Evolutionary conservation across 2,888 invertebrate genomes (phyloP).

Genomic region (Gryllus longicercus): DNA sequence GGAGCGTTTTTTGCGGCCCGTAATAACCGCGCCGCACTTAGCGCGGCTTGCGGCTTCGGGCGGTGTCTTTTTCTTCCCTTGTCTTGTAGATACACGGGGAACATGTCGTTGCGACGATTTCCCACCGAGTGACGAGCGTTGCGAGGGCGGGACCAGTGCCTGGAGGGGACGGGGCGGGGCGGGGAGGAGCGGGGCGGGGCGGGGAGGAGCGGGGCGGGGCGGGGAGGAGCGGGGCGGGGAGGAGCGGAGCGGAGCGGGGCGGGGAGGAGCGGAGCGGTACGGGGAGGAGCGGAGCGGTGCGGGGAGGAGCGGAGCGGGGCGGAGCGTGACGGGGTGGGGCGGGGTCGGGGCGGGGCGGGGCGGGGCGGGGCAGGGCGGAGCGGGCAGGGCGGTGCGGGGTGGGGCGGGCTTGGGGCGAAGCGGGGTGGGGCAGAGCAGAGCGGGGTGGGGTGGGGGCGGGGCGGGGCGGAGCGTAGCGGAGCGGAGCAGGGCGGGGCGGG

Average conservation of each 20-base stretch:
- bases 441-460: not conserved
- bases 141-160: too few relatives aligned
- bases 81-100: conserved; percentile 17
- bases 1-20: not conserved
- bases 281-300: accelerated
- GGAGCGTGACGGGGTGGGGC: not conserved
- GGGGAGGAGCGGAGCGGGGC: not conserved
- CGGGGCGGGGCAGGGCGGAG: not conserved
- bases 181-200: not conserved
- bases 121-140: not conserved
- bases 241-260: not conserved
- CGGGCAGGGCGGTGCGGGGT: not conserved
- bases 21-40: conserved; percentile 8
- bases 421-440: not conserved
- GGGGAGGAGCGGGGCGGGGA: not conserved
- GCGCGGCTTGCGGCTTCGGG: not conserved
- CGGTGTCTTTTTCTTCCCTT: conserved; percentile 4
- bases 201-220: not conserved
- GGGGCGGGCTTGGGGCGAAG: not conserved
- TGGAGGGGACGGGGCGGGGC: not conserved
- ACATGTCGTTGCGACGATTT: conserved; percentile 1
- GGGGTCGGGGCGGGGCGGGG: not conserved
- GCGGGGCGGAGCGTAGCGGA: not conserved
- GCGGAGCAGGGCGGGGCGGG: not conserved
- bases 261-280: not conserved